Conservation (phyloP, 2,797 vertebrate species). For the Amblyraja radiata region DNA sequence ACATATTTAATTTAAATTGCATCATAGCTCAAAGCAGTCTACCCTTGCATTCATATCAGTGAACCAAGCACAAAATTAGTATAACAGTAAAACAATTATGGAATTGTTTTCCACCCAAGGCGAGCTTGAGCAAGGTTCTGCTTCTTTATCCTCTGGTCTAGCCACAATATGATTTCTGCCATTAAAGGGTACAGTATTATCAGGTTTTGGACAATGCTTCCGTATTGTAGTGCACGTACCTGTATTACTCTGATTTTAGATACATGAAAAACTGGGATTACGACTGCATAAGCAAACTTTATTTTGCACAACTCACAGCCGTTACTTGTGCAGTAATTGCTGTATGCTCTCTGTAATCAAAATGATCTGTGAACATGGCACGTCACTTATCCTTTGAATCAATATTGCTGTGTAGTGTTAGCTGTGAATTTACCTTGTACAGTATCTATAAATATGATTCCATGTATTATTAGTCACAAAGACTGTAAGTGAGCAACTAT, state of each 20-base stretch:
- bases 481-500: conserved; percentile 98
- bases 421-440: conserved; percentile 95
- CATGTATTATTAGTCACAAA: conserved; percentile 95
- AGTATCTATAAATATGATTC: conserved; percentile 96
- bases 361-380: conserved; percentile 79
- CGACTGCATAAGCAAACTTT: conserved; percentile 61
- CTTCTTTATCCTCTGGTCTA: conserved; percentile 59
- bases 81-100: conserved; percentile 7
- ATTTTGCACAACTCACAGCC: conserved; percentile 73
- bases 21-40: neutral
- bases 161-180: conserved; percentile 57
- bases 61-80: conserved; percentile 34
- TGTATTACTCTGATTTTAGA: conserved; percentile 58
- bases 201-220: conserved; percentile 65
- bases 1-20: conserved; percentile 25
- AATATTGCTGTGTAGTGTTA: conserved; percentile 93
- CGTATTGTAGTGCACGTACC: conserved; percentile 65
- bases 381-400: conserved; percentile 79
- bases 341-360: conserved; percentile 78
- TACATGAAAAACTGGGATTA: conserved; percentile 58
- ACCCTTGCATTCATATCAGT: neutral
- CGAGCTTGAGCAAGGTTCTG: neutral
- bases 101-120: neutral
- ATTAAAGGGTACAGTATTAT: conserved; percentile 49
- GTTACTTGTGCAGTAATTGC: conserved; percentile 70